Evolutionary conservation across 2,888 invertebrate species (phyloP).

Genomic region (Apoda limacodes): DNA sequence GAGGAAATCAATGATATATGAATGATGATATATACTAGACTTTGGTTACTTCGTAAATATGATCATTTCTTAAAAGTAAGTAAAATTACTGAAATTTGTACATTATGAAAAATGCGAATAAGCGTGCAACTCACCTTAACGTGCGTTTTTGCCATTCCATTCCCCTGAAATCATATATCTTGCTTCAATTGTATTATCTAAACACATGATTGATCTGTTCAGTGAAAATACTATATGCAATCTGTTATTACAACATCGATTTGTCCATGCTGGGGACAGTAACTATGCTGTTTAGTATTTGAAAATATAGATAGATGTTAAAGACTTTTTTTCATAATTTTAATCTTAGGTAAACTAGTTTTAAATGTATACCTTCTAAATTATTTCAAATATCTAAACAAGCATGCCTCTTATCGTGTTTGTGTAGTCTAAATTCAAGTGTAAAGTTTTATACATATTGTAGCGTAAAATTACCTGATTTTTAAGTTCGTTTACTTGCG

Average conservation of each 20-base stretch:
- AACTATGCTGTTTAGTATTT: slow-evolving; percentile 34
- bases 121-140: slow-evolving; percentile 58
- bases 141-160: slow-evolving; percentile 51
- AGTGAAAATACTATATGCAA: slow-evolving; percentile 34
- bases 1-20: no score
- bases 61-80: no score
- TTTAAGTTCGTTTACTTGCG: slow-evolving; percentile 92
- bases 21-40: no score
- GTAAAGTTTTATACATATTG: slow-evolving; percentile 8
- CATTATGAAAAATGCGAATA: no score
- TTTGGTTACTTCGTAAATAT: no score
- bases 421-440: slow-evolving; percentile 19
- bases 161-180: slow-evolving; percentile 58
- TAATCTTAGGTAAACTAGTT: not conserved
- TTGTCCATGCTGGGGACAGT: slow-evolving; percentile 61
- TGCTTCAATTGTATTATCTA: slow-evolving; percentile 36
- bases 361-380: no score
- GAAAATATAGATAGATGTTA: slow-evolving; percentile 21
- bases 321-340: slow-evolving; percentile 8
- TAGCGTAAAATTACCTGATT: slow-evolving; percentile 57
- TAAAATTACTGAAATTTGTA: no score
- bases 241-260: slow-evolving; percentile 56
- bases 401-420: no score
- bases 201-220: slow-evolving; percentile 15
- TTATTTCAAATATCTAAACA: no score